Evolutionary conservation across 2,797 vertebrate genomes (phyloP).

Genomic region (Stomatorhinus walkeri): DNA sequence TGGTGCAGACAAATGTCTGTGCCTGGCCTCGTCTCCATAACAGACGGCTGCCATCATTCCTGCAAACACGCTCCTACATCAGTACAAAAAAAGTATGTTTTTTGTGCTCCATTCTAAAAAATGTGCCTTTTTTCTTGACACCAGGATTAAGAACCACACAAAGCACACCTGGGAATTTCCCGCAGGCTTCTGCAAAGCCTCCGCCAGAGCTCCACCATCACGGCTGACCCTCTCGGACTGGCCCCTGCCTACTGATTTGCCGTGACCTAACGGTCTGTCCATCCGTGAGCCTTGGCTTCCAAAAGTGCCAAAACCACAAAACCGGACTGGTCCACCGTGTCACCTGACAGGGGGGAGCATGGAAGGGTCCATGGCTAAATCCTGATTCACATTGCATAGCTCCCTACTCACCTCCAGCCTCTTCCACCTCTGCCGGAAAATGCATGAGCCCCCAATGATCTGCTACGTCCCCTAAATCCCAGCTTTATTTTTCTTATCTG

Average conservation of each 20-base stretch:
- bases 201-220: neutral
- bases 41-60: neutral
- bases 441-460: neutral
- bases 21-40: neutral
- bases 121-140: neutral
- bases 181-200: neutral
- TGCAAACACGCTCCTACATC: neutral
- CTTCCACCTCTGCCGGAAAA: neutral
- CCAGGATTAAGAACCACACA: neutral
- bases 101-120: no score
- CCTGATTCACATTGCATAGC: neutral
- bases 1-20: neutral
- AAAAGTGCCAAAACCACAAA: neutral
- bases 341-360: neutral
- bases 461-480: neutral
- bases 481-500: neutral
- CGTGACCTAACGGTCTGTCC: neutral
- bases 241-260: neutral
- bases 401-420: neutral
- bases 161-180: neutral
- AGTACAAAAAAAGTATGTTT: neutral
- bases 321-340: neutral
- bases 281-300: neutral
- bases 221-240: neutral
- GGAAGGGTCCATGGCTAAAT: neutral